Conservation (phyloP, 64 coral and sea anemone species). For the Orbicella faveolata region DNA sequence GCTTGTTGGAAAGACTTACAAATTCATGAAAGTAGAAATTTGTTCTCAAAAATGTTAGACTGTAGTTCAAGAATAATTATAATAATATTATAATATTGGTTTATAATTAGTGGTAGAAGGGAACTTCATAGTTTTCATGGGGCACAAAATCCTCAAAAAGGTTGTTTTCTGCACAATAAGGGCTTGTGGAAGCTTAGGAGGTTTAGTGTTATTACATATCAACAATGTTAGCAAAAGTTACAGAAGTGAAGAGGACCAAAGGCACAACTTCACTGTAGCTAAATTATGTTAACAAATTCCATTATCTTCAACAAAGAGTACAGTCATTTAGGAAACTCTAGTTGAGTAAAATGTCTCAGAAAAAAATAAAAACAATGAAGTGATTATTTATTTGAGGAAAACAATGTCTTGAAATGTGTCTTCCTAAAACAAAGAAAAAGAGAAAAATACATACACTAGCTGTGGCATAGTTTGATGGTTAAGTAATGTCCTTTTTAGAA, state of each 20-base stretch:
- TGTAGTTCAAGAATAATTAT: too few species aligned
- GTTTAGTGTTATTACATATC: background rate
- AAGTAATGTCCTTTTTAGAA: too few species aligned
- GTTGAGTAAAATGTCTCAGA: constrained; percentile 10
- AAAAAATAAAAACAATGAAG: background rate
- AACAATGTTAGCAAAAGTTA: background rate
- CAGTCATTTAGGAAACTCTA: background rate
- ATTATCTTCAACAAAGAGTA: background rate
- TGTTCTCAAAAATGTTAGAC: too few species aligned
- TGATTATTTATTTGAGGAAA: constrained; percentile 33
- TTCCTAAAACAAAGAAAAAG: background rate
- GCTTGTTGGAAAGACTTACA: too few species aligned
- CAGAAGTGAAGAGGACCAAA: background rate
- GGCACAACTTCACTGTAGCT: background rate
- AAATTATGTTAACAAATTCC: background rate
- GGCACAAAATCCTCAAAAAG: too few species aligned
- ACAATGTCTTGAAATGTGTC: background rate
- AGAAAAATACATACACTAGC: too few species aligned
- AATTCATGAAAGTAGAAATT: too few species aligned
- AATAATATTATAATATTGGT: too few species aligned
- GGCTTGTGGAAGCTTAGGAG: background rate
- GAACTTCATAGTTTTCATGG: too few species aligned
- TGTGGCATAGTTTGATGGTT: too few species aligned
- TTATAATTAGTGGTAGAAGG: too few species aligned
- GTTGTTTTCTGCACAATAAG: too few species aligned